Evolutionary conservation across 2,888 invertebrate genomes (phyloP), one percentile per base, ranked within the genome.

Genomic region (Hirtodrosophila duncani): DNA sequence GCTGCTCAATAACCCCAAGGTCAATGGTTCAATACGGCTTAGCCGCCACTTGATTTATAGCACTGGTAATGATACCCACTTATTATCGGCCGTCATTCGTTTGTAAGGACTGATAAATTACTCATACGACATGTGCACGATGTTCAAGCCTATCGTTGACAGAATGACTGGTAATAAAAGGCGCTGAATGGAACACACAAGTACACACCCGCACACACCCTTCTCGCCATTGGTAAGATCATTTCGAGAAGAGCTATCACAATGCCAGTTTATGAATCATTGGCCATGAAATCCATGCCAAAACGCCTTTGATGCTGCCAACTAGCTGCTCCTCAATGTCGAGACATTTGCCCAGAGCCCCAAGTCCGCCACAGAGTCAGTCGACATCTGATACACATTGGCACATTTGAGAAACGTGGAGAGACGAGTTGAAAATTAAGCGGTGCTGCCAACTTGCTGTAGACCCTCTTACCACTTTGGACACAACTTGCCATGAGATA

Each of bases 111-210:
- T 63, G 57, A 27, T 13, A 58, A 57, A 68, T 77, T 71, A 68
- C 69, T 69, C 71, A 72, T 72, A 64, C 78, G 77, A 58, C 78
- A 77, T 62, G 58, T 64, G 55, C 41, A 34, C 41, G 17, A 20
- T 57, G 50, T 56, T 44, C 51, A 37, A 57, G 56, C 46, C 33
- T 55, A 17, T 20, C 50, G 68, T 4, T 51, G 68, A 67, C 62
- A 65, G 59, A 31, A 49, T 16, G 39, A 61, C 39, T 38, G 43
- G n/a, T 37, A 44, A 27, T 18, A 21, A 11, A 18, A 41, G 63
- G 58, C 64, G 55, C 49, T 46, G 23, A 45, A 29, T 31, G 7
- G 7, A 21, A 7, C n/a, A 29, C 3, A 31, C n/a, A 10, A 24
- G 6, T n/a, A n/a, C n/a, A n/a, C n/a, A n/a, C n/a, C n/a, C n/a